Evolutionary conservation across 2,113 vertebrate species (phyloP).

Genomic region (Pleuronectes platessa): DNA sequence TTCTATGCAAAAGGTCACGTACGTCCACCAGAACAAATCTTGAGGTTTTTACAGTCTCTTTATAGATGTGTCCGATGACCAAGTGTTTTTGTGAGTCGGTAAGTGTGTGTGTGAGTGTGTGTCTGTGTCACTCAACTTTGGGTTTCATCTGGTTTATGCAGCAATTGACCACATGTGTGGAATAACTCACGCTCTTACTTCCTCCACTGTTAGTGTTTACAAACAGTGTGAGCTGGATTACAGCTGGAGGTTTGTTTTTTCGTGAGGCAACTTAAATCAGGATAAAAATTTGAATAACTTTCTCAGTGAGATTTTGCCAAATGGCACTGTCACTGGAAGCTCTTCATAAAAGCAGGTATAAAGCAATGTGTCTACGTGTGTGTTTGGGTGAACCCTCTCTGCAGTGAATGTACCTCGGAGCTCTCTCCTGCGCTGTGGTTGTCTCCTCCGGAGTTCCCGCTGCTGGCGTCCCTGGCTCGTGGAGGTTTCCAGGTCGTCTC

Average conservation of each 20-base stretch:
- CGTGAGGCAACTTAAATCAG: neutral
- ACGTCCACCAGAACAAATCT: too few relatives aligned
- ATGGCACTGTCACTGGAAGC: neutral
- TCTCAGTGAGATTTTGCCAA: neutral
- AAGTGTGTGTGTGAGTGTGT: too few relatives aligned
- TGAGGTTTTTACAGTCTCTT: too few relatives aligned
- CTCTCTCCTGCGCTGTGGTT: constrained; percentile 83
- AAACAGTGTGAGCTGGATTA: neutral
- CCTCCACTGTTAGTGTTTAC: too few relatives aligned
- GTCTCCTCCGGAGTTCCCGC: constrained; percentile 78
- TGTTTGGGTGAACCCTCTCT: neutral
- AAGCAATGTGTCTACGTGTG: neutral
- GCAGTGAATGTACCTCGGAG: constrained; percentile 78
- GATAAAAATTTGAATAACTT: neutral
- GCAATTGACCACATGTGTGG: too few relatives aligned
- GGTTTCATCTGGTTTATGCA: too few relatives aligned
- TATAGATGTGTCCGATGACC: too few relatives aligned
- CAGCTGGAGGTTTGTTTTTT: too few relatives aligned
- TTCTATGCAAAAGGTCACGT: too few relatives aligned
- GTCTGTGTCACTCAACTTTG: too few relatives aligned
- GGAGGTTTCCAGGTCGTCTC: constrained; percentile 97
- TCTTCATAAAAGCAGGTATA: neutral
- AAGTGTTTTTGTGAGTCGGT: too few relatives aligned
- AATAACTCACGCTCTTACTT: too few relatives aligned
- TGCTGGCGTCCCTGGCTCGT: constrained; percentile 85